Evolutionary conservation across 2,888 invertebrate genomes (phyloP), one percentile per base, ranked within the genome.

Genomic region (Willowsia nigromaculata): DNA sequence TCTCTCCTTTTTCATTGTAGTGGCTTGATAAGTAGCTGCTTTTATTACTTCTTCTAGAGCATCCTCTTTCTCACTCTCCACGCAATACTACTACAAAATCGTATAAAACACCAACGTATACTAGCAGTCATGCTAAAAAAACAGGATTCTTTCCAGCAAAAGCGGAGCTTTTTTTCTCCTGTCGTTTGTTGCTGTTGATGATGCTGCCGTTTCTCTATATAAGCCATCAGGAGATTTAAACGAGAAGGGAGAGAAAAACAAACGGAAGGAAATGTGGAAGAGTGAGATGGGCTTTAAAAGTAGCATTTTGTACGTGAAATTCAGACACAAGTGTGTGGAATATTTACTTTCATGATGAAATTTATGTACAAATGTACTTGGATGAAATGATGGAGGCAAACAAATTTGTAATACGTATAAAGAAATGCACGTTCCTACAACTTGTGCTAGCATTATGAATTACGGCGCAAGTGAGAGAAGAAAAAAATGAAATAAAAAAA

Each of bases 341-440:
- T 74, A 43, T 74, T 74, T 74, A 74, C 74, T 25, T 74, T 47
- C 27, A 25, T 74, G 74, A 74, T 43, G 74, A 74, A 74, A 43
- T 43, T 47, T 47, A 43, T 74, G 74, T 74, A 43, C 47, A 27
- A 43, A 25, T 25, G 43, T 40, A 71, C 71, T 71, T 40, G 11
- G 18, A 25, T 13, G 22, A 40, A 11, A 22, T 22, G 25, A 71
- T 2, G 30, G 33, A 62, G 7, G 43, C 37, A 71, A 71, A 43
- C 40, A 71, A n/a, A 25, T 71, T 40, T 71, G 43, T 68, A 43
- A 71, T 43, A 43, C 13, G 22, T 62, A 59, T 59, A 59, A 25
- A 25, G 59, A 59, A 13, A 59, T 7, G 13, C 59, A 59, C 59
- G 25, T 59, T n/a, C n/a, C 3, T 50, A 50, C 50, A 50, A 59